phyloP scores from a whole-genome alignment of 2,797 vertebrate species.

The Ciconia nigra region DNA sequence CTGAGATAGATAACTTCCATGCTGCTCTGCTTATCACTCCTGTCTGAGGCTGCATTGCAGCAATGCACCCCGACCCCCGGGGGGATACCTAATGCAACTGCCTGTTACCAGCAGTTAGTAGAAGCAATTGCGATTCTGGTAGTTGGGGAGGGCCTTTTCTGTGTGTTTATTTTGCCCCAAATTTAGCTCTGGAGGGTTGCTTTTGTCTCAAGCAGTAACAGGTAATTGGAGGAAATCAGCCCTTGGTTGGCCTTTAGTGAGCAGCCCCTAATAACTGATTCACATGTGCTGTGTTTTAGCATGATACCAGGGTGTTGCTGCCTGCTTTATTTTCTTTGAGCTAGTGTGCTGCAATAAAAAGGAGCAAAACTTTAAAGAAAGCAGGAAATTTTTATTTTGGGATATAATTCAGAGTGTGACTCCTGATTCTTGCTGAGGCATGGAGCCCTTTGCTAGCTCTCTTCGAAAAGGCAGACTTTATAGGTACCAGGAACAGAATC shows the following conservation, averaged over 20 bases:
- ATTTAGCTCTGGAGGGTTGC: background rate
- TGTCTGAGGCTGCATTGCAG: fast-evolving
- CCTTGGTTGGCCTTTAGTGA: background rate
- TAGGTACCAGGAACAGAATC: background rate
- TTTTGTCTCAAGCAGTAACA: background rate
- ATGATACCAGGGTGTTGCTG: background rate
- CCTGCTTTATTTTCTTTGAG: background rate
- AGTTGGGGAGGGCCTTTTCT: background rate
- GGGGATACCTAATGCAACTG: background rate
- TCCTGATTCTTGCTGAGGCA: background rate
- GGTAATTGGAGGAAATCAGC: background rate
- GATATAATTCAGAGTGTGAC: background rate
- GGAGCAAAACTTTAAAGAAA: background rate
- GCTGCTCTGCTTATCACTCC: background rate
- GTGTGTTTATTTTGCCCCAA: background rate
- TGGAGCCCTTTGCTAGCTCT: background rate
- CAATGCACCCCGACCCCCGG: fast-evolving
- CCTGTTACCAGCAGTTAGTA: background rate
- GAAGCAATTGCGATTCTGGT: background rate
- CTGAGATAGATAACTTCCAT: background rate
- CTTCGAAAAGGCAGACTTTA: background rate
- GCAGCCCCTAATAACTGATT: background rate
- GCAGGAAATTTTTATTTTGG: background rate
- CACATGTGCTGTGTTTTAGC: background rate
- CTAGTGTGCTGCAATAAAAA: background rate